Evolutionary conservation across 2,888 invertebrate species (phyloP).

Genomic region (Drosophila eohydei): DNA sequence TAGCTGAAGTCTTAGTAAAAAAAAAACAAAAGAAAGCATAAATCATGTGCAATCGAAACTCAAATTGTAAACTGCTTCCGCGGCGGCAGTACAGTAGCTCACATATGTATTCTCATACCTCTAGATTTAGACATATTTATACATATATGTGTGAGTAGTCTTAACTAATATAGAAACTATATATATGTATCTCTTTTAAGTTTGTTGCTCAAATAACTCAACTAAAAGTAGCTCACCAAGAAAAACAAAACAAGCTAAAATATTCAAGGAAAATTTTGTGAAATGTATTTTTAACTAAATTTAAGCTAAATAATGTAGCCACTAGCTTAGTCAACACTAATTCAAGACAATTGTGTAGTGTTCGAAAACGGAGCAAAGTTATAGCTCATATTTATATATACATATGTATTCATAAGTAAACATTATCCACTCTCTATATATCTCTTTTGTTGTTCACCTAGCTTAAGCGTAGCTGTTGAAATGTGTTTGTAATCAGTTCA

Average conservation of each 20-base stretch:
- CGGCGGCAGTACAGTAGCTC: slow-evolving; percentile 60
- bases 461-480: slow-evolving; percentile 42
- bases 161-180: slow-evolving; percentile 16
- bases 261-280: slow-evolving; percentile 1
- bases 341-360: slow-evolving; percentile 46
- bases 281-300: slow-evolving; percentile 17
- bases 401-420: slow-evolving; percentile 6
- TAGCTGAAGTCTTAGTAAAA: slow-evolving; percentile 51
- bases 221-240: slow-evolving; percentile 10
- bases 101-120: slow-evolving; percentile 15
- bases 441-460: slow-evolving; percentile 30
- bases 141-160: slow-evolving; percentile 41
- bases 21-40: not conserved
- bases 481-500: slow-evolving; percentile 34
- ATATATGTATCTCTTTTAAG: slow-evolving; percentile 12
- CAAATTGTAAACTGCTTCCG: slow-evolving; percentile 63
- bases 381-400: slow-evolving; percentile 19
- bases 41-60: slow-evolving; percentile 25
- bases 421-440: not conserved
- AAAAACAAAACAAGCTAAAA: slow-evolving; percentile 1
- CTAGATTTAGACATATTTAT: slow-evolving; percentile 13
- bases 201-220: slow-evolving; percentile 8
- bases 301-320: slow-evolving; percentile 48
- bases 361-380: slow-evolving; percentile 24
- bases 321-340: slow-evolving; percentile 22